Conservation (phyloP, 2,888 invertebrate genomes). For the Chrysopilus asiliformis region DNA sequence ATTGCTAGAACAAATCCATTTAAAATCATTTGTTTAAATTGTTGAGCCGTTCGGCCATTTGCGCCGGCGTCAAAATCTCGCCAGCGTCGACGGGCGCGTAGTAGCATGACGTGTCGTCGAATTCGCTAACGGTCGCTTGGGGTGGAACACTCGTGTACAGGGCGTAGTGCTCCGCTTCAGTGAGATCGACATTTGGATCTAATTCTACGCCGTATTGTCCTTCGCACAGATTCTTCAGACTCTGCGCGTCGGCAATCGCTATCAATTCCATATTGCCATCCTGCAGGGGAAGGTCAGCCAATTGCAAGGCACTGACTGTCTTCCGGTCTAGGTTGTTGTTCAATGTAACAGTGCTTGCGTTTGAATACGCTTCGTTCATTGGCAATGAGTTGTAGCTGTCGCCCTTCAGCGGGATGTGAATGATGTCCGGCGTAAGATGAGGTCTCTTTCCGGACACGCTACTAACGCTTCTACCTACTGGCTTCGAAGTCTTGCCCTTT, state of each 20-base stretch:
- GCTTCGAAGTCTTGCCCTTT: conserved; percentile 29
- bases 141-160: conserved; percentile 77
- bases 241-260: conserved; percentile 38
- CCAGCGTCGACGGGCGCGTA: conserved; percentile 73
- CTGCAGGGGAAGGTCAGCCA: conserved; percentile 34
- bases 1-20: too few species aligned
- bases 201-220: conserved; percentile 34
- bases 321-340: conserved; percentile 32
- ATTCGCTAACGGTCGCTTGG: conserved; percentile 73
- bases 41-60: conserved; percentile 30
- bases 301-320: conserved; percentile 34
- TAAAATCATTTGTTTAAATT: too few species aligned
- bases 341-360: conserved; percentile 32
- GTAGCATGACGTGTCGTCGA: conserved; percentile 77
- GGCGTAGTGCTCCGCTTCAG: conserved; percentile 80
- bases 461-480: conserved; percentile 46
- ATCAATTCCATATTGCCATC: conserved; percentile 45
- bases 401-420: conserved; percentile 54
- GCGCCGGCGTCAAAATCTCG: conserved; percentile 44
- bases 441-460: conserved; percentile 47
- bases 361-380: conserved; percentile 37
- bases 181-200: conserved; percentile 51
- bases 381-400: conserved; percentile 37
- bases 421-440: conserved; percentile 44
- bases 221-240: conserved; percentile 33